Conservation (phyloP, 2,797 vertebrate species). For the Paguma larvata region DNA sequence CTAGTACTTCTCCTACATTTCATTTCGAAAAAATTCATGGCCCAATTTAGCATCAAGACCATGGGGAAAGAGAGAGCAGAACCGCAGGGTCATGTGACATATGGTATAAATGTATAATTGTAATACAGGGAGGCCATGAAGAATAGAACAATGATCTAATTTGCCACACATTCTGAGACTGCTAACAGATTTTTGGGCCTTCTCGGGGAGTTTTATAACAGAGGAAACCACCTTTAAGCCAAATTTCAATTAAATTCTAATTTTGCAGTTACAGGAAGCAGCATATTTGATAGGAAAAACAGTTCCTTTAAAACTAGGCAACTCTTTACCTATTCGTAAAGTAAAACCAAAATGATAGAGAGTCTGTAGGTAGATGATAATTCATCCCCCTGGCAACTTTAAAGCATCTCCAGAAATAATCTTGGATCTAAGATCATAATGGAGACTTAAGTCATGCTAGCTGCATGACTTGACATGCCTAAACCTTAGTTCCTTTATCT, state of each 20-base stretch:
- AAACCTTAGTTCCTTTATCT: neutral
- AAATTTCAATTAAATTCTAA: conserved; percentile 27
- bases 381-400: neutral
- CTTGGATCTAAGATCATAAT: neutral
- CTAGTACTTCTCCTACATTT: neutral
- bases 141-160: neutral
- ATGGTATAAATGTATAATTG: neutral
- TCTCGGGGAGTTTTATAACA: neutral
- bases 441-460: neutral
- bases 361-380: neutral
- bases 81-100: neutral
- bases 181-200: neutral
- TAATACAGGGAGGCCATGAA: neutral
- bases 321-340: neutral
- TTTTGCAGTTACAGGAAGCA: neutral
- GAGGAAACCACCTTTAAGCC: neutral
- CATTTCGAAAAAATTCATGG: neutral
- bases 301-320: neutral
- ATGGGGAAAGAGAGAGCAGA: neutral
- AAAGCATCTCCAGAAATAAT: neutral
- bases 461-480: neutral
- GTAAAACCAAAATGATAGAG: neutral
- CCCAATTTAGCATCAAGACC: neutral
- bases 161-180: neutral
- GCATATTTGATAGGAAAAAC: neutral